These are phyloP conservation scores for Cryptus armator DNA, from an alignment of 2,888 invertebrate genomes.

Conservation along the genomic window DNA sequence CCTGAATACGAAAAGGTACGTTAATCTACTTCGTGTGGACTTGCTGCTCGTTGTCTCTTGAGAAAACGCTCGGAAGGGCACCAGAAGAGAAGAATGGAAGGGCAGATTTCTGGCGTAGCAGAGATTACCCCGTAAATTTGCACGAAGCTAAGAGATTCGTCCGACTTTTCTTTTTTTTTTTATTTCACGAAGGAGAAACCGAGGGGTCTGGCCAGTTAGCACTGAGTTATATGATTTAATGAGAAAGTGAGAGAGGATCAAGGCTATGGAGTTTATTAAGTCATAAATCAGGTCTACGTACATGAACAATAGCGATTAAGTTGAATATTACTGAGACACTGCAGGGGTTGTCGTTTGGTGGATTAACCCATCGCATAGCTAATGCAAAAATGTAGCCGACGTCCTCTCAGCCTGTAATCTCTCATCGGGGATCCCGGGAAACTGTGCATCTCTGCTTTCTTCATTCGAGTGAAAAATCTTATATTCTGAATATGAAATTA, in stretches of 20 bases:
- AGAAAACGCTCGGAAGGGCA: constrained; percentile 12
- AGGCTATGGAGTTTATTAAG: constrained; percentile 34
- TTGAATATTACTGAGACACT: constrained; percentile 15
- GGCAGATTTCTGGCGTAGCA: constrained; percentile 41
- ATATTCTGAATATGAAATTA: constrained; percentile 38
- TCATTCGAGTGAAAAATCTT: background rate
- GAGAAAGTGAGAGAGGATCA: background rate
- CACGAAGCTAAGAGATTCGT: constrained; percentile 22
- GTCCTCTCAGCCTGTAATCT: no score
- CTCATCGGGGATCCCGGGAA: background rate
- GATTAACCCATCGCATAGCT: background rate
- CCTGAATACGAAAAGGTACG: constrained; percentile 52
- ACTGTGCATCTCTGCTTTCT: background rate
- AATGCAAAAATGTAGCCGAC: constrained; percentile 1
- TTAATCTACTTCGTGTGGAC: constrained; percentile 58
- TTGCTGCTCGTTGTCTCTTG: constrained; percentile 28
- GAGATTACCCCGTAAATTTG: constrained; percentile 46
- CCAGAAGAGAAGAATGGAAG: constrained; percentile 20
- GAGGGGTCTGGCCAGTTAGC: constrained; percentile 3
- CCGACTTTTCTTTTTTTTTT: constrained; percentile 41
- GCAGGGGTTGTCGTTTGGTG: constrained; percentile 14
- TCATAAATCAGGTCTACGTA: constrained; percentile 26
- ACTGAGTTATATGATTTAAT: constrained; percentile 33
- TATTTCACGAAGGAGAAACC: background rate
- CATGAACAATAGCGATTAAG: constrained; percentile 21